Conservation (phyloP, 2,113 vertebrate species). For the Empidonax traillii region DNA sequence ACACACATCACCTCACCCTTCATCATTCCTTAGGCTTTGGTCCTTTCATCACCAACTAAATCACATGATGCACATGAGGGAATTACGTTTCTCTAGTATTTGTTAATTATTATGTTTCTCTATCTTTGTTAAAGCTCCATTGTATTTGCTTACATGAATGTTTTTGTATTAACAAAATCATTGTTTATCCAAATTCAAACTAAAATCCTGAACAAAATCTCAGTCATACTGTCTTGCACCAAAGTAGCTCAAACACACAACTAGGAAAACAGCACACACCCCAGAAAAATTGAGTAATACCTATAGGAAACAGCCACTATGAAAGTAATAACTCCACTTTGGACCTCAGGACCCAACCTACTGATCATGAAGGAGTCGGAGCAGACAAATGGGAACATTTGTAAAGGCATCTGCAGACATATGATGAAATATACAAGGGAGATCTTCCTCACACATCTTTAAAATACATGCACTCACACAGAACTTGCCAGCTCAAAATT, state of each 20-base stretch:
- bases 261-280: neutral
- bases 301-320: neutral
- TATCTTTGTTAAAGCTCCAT: conserved; percentile 20
- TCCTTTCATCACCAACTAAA: neutral
- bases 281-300: neutral
- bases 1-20: neutral
- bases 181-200: neutral
- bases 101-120: neutral
- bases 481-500: neutral
- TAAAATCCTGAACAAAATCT: neutral
- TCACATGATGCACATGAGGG: neutral
- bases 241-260: neutral
- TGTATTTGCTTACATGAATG: neutral
- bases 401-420: neutral
- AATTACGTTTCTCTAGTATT: neutral
- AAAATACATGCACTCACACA: neutral
- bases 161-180: neutral
- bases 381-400: neutral
- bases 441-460: neutral
- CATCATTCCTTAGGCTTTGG: neutral
- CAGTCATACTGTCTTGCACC: neutral
- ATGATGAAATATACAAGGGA: neutral
- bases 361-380: neutral
- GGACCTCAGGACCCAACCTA: neutral
- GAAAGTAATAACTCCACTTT: neutral